Evolutionary conservation across 2,888 invertebrate genomes (phyloP).

Genomic region (Octodonta nipae): DNA sequence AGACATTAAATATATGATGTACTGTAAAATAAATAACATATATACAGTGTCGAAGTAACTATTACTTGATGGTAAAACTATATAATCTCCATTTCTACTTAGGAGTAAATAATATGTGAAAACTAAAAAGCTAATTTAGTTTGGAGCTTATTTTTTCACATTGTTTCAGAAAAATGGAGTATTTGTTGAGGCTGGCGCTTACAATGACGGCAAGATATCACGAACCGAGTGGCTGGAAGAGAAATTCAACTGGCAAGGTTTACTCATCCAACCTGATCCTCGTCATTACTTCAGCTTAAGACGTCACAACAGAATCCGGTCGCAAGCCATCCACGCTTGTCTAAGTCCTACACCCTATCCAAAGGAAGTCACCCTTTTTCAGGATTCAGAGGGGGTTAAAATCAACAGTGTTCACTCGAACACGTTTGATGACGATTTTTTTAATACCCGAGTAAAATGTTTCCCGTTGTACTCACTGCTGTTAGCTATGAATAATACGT

Average conservation of each 20-base stretch:
- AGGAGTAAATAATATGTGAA: no score
- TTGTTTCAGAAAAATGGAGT: conserved; percentile 49
- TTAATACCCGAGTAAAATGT: conserved; percentile 65
- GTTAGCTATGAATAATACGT: conserved; percentile 58
- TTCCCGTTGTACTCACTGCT: conserved; percentile 72
- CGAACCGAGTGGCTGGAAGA: conserved; percentile 60
- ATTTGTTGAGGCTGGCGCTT: conserved; percentile 56
- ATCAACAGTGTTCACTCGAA: conserved; percentile 40
- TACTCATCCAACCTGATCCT: conserved; percentile 64
- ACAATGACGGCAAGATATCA: conserved; percentile 44
- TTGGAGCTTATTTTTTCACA: no score
- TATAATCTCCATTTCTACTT: no score
- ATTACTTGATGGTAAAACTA: no score
- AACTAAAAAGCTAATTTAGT: no score
- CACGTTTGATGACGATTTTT: conserved; percentile 43
- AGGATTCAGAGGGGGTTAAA: conserved; percentile 33
- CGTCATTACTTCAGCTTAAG: conserved; percentile 58
- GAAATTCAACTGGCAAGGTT: conserved; percentile 59
- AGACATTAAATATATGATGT: no score
- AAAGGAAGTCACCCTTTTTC: conserved; percentile 41
- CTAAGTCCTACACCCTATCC: conserved; percentile 64
- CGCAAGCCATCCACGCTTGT: conserved; percentile 62
- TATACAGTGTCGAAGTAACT: no score
- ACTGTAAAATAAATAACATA: no score
- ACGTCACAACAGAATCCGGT: conserved; percentile 43